phyloP scores from a whole-genome alignment of 2,113 vertebrate species.

The Mustelus asterias region DNA sequence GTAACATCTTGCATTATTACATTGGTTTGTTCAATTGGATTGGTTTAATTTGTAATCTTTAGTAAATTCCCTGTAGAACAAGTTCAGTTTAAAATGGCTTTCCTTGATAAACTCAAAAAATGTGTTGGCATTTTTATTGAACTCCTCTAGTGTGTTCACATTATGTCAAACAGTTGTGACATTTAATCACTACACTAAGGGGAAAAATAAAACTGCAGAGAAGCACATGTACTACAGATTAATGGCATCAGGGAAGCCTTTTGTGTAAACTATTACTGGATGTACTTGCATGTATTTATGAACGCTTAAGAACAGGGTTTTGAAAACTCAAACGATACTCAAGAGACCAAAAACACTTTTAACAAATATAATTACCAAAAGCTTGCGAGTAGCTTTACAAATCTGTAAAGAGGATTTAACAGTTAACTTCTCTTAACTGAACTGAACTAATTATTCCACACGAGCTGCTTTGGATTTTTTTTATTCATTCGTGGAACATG shows the following conservation, averaged over 20 bases:
- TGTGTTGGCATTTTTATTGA: background rate
- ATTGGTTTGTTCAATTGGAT: background rate
- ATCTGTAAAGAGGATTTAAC: background rate
- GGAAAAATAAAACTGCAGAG: background rate
- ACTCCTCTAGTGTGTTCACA: background rate
- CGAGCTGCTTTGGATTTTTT: background rate
- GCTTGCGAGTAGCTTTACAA: background rate
- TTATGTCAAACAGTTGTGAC: background rate
- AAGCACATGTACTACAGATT: background rate
- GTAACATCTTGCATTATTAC: background rate
- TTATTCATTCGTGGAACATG: too few species aligned
- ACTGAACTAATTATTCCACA: background rate
- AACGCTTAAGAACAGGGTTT: background rate
- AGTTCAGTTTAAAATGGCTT: background rate
- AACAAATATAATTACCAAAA: background rate
- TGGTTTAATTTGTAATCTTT: background rate
- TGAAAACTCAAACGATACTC: background rate
- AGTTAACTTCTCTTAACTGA: background rate
- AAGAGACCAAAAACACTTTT: background rate
- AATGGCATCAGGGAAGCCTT: background rate
- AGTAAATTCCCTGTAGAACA: background rate
- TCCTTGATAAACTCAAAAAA: background rate
- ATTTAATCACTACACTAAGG: slow-evolving; percentile 3
- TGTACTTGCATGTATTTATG: background rate
- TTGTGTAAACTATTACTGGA: background rate